phyloP scores from a whole-genome alignment of 2,888 invertebrate genomes.

The Catocala nupta region DNA sequence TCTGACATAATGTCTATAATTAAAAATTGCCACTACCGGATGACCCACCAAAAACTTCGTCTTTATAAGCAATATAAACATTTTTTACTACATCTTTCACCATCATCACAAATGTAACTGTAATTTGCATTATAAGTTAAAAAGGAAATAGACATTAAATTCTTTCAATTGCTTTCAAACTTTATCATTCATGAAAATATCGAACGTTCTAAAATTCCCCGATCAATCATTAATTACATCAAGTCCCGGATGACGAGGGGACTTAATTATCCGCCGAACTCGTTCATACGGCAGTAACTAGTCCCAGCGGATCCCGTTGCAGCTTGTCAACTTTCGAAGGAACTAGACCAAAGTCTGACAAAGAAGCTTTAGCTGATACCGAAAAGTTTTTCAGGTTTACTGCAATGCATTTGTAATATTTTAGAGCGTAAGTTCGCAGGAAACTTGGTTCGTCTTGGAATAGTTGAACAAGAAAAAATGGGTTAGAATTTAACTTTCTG shows the following conservation, averaged over 20 bases:
- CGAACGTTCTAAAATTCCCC: not conserved
- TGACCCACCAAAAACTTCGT: too few species aligned
- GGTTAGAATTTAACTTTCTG: too few species aligned
- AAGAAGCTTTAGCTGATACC: conserved; percentile 25
- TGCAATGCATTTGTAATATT: conserved; percentile 14
- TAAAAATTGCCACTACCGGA: too few species aligned
- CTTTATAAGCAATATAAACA: too few species aligned
- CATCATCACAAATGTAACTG: too few species aligned
- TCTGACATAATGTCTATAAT: too few species aligned
- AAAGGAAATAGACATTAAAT: too few species aligned
- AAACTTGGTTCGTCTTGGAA: not conserved
- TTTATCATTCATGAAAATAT: not conserved
- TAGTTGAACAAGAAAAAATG: not conserved
- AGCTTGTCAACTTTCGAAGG: conserved; percentile 34
- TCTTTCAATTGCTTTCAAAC: too few species aligned
- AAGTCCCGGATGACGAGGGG: conserved; percentile 30
- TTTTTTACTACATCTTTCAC: too few species aligned
- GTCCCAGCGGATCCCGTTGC: conserved; percentile 25
- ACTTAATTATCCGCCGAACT: conserved; percentile 51
- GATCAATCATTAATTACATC: conserved; percentile 24
- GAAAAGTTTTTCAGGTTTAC: conserved; percentile 8
- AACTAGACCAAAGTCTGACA: conserved; percentile 27
- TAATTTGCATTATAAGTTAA: too few species aligned
- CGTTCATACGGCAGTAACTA: conserved; percentile 34
- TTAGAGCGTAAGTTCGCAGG: conserved; percentile 5